Evolutionary conservation across 2,113 vertebrate genomes (phyloP), one percentile per base, ranked within the genome.

Genomic region (Neolamprologus sp.): DNA sequence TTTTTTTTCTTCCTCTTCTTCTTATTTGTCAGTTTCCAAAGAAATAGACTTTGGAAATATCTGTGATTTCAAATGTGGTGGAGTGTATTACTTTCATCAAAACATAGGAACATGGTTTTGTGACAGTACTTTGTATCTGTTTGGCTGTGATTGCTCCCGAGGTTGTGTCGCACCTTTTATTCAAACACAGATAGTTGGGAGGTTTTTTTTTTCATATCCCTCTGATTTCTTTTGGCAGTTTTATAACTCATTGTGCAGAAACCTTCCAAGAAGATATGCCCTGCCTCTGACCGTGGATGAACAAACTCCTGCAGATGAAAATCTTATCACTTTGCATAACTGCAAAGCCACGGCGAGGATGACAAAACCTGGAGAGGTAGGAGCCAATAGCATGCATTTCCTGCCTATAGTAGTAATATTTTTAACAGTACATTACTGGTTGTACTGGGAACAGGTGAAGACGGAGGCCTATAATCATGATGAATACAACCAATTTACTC

Each of bases 181-280:
- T 49, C 79, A 83, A 75, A 80, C 57, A 45, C 68, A 57, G 28
- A n/a, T 35, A 55, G 5, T 53, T 68, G 33, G 33, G 33, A 33
- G 0, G 0, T 1, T 5, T n/a, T 63, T 63, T 10, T 85, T 55
- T 35, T 63, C 35, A 84, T 55, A 37, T 81, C 37, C 85, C 9
- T 86, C 31, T 85, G 35, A 84, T 89, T 82, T 91, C 7, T 42
- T 82, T 88, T 90, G 28, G 82, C 89, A 99, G 98, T 86, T 97
- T 68, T 98, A 97, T 88, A 96, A 97, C 80, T 92, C 95, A 1
- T 0, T 96, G 58, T 90, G 96, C 79, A 96, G 89, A 94, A 91
- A 97, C 54, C 97, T 97, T 79, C 98, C 98, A 79, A 95, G 96
- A 60, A 97, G 98, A 88, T 99, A 98, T 79, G 97, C 98, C 58